Evolutionary conservation across 2,113 vertebrate species (phyloP), one percentile per base, ranked within the genome.

Genomic region (Plecotus auritus): DNA sequence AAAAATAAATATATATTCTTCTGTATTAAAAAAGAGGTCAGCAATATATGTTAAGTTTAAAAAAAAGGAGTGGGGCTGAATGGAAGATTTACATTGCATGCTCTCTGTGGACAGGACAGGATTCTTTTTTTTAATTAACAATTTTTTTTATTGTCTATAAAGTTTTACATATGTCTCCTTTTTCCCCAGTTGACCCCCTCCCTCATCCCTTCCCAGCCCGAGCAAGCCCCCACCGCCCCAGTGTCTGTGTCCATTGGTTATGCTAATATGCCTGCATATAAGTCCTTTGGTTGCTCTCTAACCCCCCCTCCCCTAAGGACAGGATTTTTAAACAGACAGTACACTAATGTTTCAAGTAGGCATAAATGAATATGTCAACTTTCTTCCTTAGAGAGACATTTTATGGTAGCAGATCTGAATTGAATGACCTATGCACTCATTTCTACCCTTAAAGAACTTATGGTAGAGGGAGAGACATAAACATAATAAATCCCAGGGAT

Each of bases 1-100:
- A 88, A 85, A 96, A 93, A 72, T 17, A 84, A 69, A 86, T 16
- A 94, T 13, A 85, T 17, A 85, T 8, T 32, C 40, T 85, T 93
- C 23, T 83, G 22, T 72, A 93, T 8, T 80, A 26, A 96, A 80
- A 93, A 72, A 76, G 32, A 90, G n/a, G 72, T 64, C 6, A 74
- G 18, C 92, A 93, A 92, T 92, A 77, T 11, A 54, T 35, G 47
- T 54, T 42, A 91, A 67, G 11, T 88, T 93, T 26, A 14, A 11
- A 67, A 81, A 73, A 66, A 77, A 32, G 45, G 4, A 42, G 1
- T 40, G 16, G 1, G 2, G 28, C 30, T 77, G 12, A 90, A 59
- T 7, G 82, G 28, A 76, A 82, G 45, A 61, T 37, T 78, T 84
- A 77, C 42, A 66, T 10, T 73, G 59, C 17, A 66, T 77, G 20